phyloP scores from a whole-genome alignment of 2,888 invertebrate species.

The Leptarthrus brevirostris region DNA sequence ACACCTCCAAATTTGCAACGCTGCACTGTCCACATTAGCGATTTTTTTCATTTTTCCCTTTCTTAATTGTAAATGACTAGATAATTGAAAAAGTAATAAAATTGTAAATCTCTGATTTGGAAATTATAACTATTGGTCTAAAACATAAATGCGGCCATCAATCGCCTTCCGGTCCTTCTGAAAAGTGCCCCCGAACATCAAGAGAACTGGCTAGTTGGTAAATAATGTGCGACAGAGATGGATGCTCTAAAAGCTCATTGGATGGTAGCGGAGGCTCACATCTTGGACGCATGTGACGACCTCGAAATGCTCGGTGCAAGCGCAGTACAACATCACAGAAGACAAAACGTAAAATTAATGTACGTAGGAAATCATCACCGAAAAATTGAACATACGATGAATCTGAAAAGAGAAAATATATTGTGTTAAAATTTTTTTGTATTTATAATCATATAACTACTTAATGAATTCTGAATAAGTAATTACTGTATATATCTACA shows the following conservation, averaged over 20 bases:
- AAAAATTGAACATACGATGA: conserved; percentile 85
- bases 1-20: background rate
- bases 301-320: conserved; percentile 86
- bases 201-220: conserved; percentile 85
- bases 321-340: conserved; percentile 93
- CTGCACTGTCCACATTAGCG: conserved; percentile 16
- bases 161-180: conserved; percentile 68
- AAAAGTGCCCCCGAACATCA: conserved; percentile 76
- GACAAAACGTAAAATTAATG: conserved; percentile 87
- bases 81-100: conserved; percentile 32
- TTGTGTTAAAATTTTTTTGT: no score
- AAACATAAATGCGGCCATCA: conserved; percentile 62
- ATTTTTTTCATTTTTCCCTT: conserved; percentile 8
- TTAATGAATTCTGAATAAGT: no score
- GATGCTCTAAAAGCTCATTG: conserved; percentile 86
- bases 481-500: no score
- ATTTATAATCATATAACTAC: no score
- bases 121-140: conserved; percentile 49
- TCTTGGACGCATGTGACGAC: conserved; percentile 86
- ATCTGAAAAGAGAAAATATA: conserved; percentile 69
- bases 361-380: conserved; percentile 93
- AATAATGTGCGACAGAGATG: conserved; percentile 80
- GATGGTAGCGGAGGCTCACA: conserved; percentile 89
- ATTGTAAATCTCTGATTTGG: conserved; percentile 6
- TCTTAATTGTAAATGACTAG: conserved; percentile 23